Conservation (phyloP, 2,888 invertebrate species). For the Hyalella azteca region DNA sequence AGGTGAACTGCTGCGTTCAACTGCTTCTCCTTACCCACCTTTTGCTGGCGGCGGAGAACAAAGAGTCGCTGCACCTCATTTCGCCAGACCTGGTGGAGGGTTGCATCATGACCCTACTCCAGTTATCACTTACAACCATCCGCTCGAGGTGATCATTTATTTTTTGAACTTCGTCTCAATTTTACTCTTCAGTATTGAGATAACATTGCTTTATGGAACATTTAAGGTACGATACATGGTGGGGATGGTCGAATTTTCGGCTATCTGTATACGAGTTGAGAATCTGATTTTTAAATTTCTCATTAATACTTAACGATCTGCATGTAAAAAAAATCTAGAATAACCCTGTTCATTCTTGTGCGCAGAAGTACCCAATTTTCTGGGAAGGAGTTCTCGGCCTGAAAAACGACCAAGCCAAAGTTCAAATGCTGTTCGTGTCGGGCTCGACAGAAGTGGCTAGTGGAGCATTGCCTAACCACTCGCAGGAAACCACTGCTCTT, state of each 20-base stretch:
- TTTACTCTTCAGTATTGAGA: too few relatives aligned
- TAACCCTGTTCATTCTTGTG: background rate
- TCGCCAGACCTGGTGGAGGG: background rate
- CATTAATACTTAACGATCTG: too few relatives aligned
- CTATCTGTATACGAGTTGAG: too few relatives aligned
- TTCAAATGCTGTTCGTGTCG: conserved; percentile 98
- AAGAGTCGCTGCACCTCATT: conserved; percentile 31
- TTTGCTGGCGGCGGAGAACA: conserved; percentile 38
- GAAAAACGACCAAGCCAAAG: conserved; percentile 95
- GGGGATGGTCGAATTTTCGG: too few relatives aligned
- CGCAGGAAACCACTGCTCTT: conserved; percentile 79
- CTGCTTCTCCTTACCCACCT: conserved; percentile 29
- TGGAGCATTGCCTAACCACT: conserved; percentile 79
- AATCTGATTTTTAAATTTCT: too few relatives aligned
- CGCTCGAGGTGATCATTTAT: background rate
- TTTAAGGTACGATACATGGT: too few relatives aligned
- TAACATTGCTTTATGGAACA: too few relatives aligned
- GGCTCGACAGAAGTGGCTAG: conserved; percentile 90
- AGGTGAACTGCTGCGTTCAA: conserved; percentile 5
- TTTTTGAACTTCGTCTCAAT: background rate
- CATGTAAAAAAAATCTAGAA: too few relatives aligned
- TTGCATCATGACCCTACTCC: background rate
- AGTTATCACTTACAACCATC: background rate
- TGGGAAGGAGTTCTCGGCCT: conserved; percentile 95
- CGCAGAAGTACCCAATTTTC: conserved; percentile 70